A percentile compares a stretch with the other conserved stretches of the same genome.
Evolutionary conservation across 2,797 vertebrate genomes (phyloP).

Genomic region (Orientallactaga sibirica): DNA sequence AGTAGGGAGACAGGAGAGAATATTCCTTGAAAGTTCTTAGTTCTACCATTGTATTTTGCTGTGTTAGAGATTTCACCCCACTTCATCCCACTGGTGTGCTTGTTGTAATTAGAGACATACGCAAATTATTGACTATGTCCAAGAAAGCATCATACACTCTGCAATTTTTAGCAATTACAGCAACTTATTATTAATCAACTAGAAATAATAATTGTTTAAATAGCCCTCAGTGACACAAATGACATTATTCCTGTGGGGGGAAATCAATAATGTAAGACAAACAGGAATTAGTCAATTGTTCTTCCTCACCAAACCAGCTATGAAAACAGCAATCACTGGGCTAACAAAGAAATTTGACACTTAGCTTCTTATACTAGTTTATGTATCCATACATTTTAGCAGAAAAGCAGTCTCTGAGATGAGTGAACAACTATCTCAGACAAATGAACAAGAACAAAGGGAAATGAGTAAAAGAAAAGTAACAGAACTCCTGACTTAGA

Average conservation of each 20-base stretch:
- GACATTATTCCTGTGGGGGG: not conserved
- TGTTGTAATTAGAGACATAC: slow-evolving; percentile 26
- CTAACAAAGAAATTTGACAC: slow-evolving; percentile 58
- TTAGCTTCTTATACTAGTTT: slow-evolving; percentile 25
- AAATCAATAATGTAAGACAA: not conserved
- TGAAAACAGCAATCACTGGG: not conserved
- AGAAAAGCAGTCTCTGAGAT: slow-evolving; percentile 33
- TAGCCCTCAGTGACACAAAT: not conserved
- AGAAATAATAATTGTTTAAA: slow-evolving; percentile 38
- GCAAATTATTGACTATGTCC: slow-evolving; percentile 25
- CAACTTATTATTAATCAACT: slow-evolving; percentile 35
- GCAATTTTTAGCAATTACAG: not conserved
- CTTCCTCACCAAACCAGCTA: not conserved
- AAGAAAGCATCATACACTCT: not conserved
- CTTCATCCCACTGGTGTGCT: not conserved
- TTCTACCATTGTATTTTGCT: slow-evolving; percentile 50
- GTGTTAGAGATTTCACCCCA: not conserved
- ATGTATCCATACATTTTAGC: not conserved
- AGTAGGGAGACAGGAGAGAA: not conserved
- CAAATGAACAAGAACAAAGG: slow-evolving; percentile 64
- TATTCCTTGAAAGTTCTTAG: slow-evolving; percentile 30
- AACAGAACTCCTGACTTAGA: not conserved
- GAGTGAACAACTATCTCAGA: not conserved
- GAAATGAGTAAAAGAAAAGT: not conserved
- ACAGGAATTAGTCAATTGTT: slow-evolving; percentile 17